Evolutionary conservation across 2,888 invertebrate species (phyloP).

Genomic region (Nomada hirtipes): DNA sequence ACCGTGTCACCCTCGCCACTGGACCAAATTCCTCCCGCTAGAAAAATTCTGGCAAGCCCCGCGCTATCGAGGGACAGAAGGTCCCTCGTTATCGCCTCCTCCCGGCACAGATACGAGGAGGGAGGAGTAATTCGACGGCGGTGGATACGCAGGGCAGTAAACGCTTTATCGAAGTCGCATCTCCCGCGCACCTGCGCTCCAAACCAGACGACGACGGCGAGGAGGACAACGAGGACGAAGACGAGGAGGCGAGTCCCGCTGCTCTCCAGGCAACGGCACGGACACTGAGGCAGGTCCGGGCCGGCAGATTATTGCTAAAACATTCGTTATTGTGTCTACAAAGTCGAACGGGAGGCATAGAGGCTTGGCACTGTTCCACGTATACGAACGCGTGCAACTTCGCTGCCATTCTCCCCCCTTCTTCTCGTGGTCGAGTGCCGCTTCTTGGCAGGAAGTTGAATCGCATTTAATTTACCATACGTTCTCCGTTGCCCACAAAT

Average conservation of each 20-base stretch:
- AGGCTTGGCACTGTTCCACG: conserved; percentile 63
- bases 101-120: too few relatives aligned
- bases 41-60: too few relatives aligned
- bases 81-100: too few relatives aligned
- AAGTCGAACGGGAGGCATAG: conserved; percentile 36
- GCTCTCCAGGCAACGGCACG: conserved; percentile 23
- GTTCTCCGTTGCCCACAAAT: conserved; percentile 48
- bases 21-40: too few relatives aligned
- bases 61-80: background rate
- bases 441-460: conserved; percentile 65
- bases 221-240: background rate
- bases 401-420: conserved; percentile 5
- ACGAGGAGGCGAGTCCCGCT: background rate
- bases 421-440: conserved; percentile 24
- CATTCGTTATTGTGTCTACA: conserved; percentile 66
- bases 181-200: conserved; percentile 37
- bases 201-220: background rate
- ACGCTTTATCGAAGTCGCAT: conserved; percentile 39
- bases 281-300: conserved; percentile 52
- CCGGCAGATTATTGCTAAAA: conserved; percentile 54
- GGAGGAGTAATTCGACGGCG: conserved; percentile 36
- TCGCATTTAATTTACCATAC: conserved; percentile 58
- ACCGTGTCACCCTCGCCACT: too few relatives aligned
- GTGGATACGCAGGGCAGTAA: conserved; percentile 20
- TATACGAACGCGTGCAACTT: conserved; percentile 39